Evolutionary conservation across 2,888 invertebrate genomes (phyloP), one percentile per base, ranked within the genome.

Genomic region (Eurois occulta): DNA sequence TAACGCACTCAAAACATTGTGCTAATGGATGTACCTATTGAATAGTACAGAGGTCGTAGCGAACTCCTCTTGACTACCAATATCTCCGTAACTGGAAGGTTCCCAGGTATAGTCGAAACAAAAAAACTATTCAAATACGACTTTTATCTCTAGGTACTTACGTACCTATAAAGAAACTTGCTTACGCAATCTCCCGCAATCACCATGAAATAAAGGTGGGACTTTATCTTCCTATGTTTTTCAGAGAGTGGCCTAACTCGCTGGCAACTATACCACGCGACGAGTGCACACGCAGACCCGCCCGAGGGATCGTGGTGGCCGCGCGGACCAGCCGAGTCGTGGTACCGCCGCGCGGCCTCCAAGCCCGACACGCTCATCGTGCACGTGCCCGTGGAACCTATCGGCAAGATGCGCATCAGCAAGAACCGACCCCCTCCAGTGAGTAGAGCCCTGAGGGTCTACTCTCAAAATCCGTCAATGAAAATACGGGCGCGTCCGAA

Each of bases 201-300:
- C 0, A 16, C 0, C 4, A 35, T n/a, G 4, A 58, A 35, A 2
- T 67, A 38, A 28, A 46, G 18, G 21, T 21, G 16, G 32, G 0
- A 28, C 28, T 41, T 46, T 70, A 32, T 35, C 10, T 35, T 35
- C 35, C 35, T 32, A 35, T 35, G 62, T 62, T 62, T 62, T 62
- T n/a, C 82, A 96, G 96, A 96, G 83, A 96, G 94, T 82, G 96
- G 96, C 0, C 86, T 96, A 41, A 95, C 94, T 10, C 94, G 96
- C 0, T 96, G 96, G 96, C 95, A 95, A 81, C 91, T 93, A 88
- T 95, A 95, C 91, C 94, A 94, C 88, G 94, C 94, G 58, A 94
- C 94, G 2, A 93, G 93, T 75, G 87, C 93, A 24, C 93, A 94
- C 89, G 94, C 93, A 4, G 85, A 88, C 0, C 95, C 95, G 0